Base-by-base conservation (phyloP, 1,140 invertebrate species). In the Neotoxoptera formosana region DNA sequence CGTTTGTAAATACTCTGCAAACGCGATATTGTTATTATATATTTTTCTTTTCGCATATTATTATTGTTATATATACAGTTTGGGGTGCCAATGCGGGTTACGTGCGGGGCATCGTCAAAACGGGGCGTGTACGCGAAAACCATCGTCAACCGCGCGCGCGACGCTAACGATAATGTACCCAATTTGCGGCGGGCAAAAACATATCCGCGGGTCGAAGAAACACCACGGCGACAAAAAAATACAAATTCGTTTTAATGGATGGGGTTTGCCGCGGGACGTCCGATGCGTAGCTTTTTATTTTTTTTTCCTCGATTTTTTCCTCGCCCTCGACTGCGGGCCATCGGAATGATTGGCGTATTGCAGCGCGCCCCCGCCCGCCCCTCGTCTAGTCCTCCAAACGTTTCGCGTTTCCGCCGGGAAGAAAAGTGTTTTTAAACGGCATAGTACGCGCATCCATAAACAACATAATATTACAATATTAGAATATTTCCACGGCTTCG, bases 161-260 rank as follows among this genome's bases (percentile, higher is more conserved):
- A 81, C 41, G 56, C 67, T 91, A 81, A 91, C 91, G 91, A 84
- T 92, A 92, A 92, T 84, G 91, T 91, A 83, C 91, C 36, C 91
- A 53, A 92, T 92, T 84, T 84, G n/a, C 91, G 20, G 20, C 23
- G 45, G 23, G 30, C 25, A 36, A 90, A 89, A 90, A 41, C 48
- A 36, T 56, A 56, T 90, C 88, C 45, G 21, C 34, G 45, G 34
- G 47, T 30, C 21, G 60, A 21, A 81, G 36, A n/a, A n/a, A n/a
- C n/a, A n/a, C n/a, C 23, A 81, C n/a, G 34, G 41, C 53, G 23
- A 53, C 7, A 48, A 92, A 51, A 84, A 53, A 92, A 92, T 25
- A 53, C 48, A 84, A 51, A 53, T 34, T 23, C 17, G 20, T 81
- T 81, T 47, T 91, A 81, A 91, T 81, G 90, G 90, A 60, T 90